Percentiles rank a stretch among this genome's conserved stretches.
Conservation (phyloP, 2,797 vertebrate genomes). For the Otus scops region DNA sequence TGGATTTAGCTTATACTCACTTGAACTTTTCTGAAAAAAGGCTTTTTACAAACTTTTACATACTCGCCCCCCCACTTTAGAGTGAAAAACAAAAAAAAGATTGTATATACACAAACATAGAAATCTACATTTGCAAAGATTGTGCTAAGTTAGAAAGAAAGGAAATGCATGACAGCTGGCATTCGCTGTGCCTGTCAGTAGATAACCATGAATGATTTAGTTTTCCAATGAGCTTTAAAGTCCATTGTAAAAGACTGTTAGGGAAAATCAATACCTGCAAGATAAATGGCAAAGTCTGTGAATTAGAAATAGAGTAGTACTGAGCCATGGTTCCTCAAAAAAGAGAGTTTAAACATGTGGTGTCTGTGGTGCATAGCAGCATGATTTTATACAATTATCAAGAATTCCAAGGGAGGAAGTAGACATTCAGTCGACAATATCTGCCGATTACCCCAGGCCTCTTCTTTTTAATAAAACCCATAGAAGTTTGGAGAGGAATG, state of each 20-base stretch:
- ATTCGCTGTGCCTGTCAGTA: background rate
- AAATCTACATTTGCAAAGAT: background rate
- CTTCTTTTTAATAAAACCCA: background rate
- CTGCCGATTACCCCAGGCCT: background rate
- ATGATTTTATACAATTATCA: background rate
- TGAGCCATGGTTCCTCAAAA: background rate
- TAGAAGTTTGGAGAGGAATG: background rate
- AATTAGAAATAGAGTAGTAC: background rate
- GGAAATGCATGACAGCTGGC: background rate
- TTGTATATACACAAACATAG: background rate
- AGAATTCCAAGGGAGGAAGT: background rate
- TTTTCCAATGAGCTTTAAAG: slow-evolving; percentile 1
- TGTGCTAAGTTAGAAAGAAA: background rate
- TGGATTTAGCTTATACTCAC: background rate
- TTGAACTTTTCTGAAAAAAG: background rate
- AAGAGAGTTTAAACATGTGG: background rate
- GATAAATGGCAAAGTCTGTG: background rate
- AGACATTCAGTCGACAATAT: background rate
- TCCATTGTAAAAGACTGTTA: background rate
- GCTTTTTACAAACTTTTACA: background rate
- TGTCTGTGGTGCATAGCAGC: background rate
- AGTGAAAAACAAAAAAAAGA: background rate
- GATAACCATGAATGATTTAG: slow-evolving; percentile 15
- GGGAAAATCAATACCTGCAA: slow-evolving; percentile 34
- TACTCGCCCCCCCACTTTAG: background rate